phyloP scores from a whole-genome alignment of 2,888 invertebrate species.

The Drosophila kambysellisi region DNA sequence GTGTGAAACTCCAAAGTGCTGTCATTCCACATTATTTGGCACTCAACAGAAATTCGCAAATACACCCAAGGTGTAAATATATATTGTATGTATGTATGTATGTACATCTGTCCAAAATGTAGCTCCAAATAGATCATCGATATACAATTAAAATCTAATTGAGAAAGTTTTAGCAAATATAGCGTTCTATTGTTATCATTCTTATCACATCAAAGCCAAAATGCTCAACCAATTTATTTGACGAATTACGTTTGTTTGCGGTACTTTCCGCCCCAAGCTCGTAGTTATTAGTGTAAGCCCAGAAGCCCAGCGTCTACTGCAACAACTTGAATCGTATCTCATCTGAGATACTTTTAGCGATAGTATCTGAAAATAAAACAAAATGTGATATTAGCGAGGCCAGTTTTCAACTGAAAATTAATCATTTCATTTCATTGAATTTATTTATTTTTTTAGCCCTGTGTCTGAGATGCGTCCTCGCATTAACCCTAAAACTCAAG shows the following conservation, averaged over 20 bases:
- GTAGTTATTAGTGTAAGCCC: constrained; percentile 34
- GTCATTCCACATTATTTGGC: background rate
- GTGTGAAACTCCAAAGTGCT: constrained; percentile 16
- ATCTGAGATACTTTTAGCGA: constrained; percentile 49
- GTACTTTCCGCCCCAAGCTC: constrained; percentile 31
- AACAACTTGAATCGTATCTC: constrained; percentile 13
- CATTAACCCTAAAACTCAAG: constrained; percentile 21
- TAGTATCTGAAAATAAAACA: constrained; percentile 65
- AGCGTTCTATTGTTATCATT: constrained; percentile 55
- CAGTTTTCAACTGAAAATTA: background rate
- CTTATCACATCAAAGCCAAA: constrained; percentile 58
- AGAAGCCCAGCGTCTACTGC: constrained; percentile 34
- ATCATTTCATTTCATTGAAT: constrained; percentile 20
- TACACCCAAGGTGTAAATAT: constrained; percentile 5
- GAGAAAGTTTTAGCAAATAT: constrained; percentile 49
- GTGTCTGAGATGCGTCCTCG: constrained; percentile 54
- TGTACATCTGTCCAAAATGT: constrained; percentile 14
- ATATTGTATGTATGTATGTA: constrained; percentile 1
- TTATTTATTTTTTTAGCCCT: constrained; percentile 39
- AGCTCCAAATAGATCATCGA: constrained; percentile 23
- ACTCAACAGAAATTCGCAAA: background rate
- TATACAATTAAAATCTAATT: constrained; percentile 40
- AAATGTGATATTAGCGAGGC: constrained; percentile 44
- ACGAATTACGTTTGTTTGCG: constrained; percentile 28
- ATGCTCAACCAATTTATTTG: constrained; percentile 40